Percentiles rank a stretch among this genome's conserved stretches.
Evolutionary conservation across 2,113 vertebrate genomes (phyloP).

Genomic region (Himantopus leucocephalus): DNA sequence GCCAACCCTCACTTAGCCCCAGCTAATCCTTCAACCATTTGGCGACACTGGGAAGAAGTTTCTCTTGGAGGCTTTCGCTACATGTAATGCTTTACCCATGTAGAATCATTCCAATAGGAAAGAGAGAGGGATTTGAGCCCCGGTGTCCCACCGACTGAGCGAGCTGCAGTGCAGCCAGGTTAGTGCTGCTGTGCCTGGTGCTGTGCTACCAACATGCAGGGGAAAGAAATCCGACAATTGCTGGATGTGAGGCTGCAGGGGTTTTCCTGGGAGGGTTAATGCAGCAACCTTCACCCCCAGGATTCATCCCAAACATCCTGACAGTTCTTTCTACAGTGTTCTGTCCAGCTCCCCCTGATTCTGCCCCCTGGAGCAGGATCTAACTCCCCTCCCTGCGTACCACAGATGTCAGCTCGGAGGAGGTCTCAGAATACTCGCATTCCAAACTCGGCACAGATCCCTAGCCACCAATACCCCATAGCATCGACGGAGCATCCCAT

Average conservation of each 20-base stretch:
- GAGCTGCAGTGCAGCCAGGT: not conserved
- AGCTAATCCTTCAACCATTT: not conserved
- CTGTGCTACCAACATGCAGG: not conserved
- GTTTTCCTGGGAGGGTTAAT: not conserved
- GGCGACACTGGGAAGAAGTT: not conserved
- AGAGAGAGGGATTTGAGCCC: not conserved
- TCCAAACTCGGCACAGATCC: not conserved
- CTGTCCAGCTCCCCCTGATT: not conserved
- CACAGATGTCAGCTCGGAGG: not conserved
- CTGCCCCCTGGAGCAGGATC: too few relatives aligned
- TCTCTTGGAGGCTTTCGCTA: not conserved
- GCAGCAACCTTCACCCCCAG: not conserved
- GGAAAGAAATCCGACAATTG: rapidly evolving
- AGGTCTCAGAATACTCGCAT: rapidly evolving
- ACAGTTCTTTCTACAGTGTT: not conserved
- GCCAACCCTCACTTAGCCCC: not conserved
- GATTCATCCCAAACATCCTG: not conserved
- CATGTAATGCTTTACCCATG: rapidly evolving
- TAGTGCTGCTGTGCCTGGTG: not conserved
- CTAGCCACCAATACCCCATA: not conserved
- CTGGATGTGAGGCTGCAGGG: not conserved
- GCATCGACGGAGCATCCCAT: rapidly evolving
- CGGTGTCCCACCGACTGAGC: rapidly evolving
- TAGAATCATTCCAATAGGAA: not conserved
- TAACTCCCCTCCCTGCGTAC: rapidly evolving